Base-by-base conservation (phyloP, 2,888 invertebrate genomes). In the Tiliacea citrago region DNA sequence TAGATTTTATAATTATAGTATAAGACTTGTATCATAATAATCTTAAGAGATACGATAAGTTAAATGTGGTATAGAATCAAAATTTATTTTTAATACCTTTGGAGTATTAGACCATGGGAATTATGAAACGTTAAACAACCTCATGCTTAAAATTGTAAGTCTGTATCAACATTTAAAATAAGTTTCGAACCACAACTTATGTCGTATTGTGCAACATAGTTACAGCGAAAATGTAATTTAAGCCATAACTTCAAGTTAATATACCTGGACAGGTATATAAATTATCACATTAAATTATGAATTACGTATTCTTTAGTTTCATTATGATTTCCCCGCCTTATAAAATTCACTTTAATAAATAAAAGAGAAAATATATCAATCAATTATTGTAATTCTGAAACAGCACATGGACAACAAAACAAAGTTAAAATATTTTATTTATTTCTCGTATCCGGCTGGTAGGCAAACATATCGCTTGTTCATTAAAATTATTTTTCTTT, bases 221-320 rank as follows among this genome's bases (percentile, higher is more conserved):
- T 92, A 89, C 94, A 94, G 92, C 92, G 91, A 92, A 93, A 85
- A 86, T 86, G 87, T 89, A 89, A 91, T 92, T 91, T 94, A 93
- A 93, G 94, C 92, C 92, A 92, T 94, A 93, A 90, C 89, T 92
- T 91, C 90, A 91, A 94, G 93, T 92, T 93, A 92, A 92, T 93
- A 92, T 93, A 93, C 93, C 93, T 90, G 85, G 67, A 87, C 88
- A 89, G 94, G 94, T 95, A 93, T 95, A 91, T 93, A 93, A 93
- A 92, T 94, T 95, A 94, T 95, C 92, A 93, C 93, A 95, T 94
- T 96, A 96, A 96, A 96, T 95, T 96, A 95, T 96, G 89, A 91
- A 95, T 92, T 93, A 94, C 90, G 91, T 90, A 91, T 75, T 81
- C 51, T 60, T 78, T 86, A 71, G 75, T 90, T 93, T 94, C 90